Percentiles rank a stretch among this genome's conserved stretches.
These are phyloP conservation scores for Struthidea cinerea DNA, from an alignment of 2,113 vertebrate species.

Conservation along the genomic window DNA sequence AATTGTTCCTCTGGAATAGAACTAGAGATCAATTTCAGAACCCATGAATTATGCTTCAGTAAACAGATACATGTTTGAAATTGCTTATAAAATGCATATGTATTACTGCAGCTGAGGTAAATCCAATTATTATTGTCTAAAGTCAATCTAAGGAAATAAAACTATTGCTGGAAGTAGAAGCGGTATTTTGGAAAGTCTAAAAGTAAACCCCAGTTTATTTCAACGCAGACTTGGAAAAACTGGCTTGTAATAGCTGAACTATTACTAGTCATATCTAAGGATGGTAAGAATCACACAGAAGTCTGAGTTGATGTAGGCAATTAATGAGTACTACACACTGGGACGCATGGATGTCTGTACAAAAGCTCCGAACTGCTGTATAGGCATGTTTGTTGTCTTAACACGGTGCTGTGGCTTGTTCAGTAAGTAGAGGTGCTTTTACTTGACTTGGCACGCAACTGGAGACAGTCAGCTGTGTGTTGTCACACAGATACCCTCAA, in stretches of 20 bases:
- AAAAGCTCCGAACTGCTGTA: not conserved
- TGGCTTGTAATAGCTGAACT: not conserved
- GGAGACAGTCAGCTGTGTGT: not conserved
- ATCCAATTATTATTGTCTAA: not conserved
- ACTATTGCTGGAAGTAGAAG: not conserved
- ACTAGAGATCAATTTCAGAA: not conserved
- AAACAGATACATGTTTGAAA: not conserved
- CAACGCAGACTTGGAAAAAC: not conserved
- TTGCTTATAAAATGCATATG: not conserved
- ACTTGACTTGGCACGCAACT: not conserved
- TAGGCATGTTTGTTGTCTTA: not conserved
- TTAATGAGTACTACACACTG: not conserved
- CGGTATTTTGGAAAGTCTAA: not conserved
- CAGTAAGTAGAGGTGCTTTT: not conserved
- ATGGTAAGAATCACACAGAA: not conserved
- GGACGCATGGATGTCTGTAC: not conserved
- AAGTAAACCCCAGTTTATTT: not conserved
- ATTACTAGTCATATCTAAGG: not conserved
- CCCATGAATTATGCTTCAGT: not conserved
- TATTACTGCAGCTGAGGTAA: not conserved
- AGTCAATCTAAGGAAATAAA: not conserved
- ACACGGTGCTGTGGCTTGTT: not conserved
- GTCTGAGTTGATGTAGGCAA: not conserved
- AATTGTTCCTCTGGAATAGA: not conserved
- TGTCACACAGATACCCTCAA: not conserved